Evolutionary conservation across 2,797 vertebrate genomes (phyloP), one percentile per base, ranked within the genome.

Genomic region (Chrosomus eos): DNA sequence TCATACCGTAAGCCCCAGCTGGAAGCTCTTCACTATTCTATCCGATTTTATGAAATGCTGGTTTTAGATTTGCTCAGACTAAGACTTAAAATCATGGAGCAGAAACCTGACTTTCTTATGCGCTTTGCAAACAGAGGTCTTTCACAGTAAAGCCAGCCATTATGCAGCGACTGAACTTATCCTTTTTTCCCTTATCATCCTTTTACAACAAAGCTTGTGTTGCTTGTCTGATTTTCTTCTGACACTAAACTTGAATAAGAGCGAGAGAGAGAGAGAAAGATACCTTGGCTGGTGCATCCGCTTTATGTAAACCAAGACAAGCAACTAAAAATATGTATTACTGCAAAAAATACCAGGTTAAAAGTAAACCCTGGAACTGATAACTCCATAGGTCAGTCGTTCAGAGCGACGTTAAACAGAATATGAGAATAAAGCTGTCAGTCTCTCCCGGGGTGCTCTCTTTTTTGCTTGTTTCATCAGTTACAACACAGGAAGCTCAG

Each of bases 391-490:
- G 73, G 62, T 71, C 66, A 51, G 72, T 53, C 81, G 26, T 86
- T 26, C 66, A 77, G 48, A 77, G 55, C 45, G 33, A 64, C 11
- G 74, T 80, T 76, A 67, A 82, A 68, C 72, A 58, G 73, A 86
- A 84, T 74, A 38, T 11, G 18, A 83, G 51, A 77, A 73, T 53
- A 74, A 38, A 66, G 60, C 16, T 64, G 40, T 74, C 74, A 70
- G 45, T 62, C 62, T 76, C 53, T 67, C 53, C 36, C 85, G 43
- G 68, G 38, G 14, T 8, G 55, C 16, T 83, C 75, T 70, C 21
- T 64, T 89, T 81, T 82, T 58, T 80, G 67, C 76, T 75, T 45
- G 85, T 85, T 80, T 85, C 85, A 83, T 83, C 80, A 77, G 74
- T 74, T 70, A 67, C 70, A 79, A 80, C 60, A 14, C 62, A 84